Base-by-base conservation (phyloP, 1,140 invertebrate genomes). In the Rhyzopertha dominica region DNA sequence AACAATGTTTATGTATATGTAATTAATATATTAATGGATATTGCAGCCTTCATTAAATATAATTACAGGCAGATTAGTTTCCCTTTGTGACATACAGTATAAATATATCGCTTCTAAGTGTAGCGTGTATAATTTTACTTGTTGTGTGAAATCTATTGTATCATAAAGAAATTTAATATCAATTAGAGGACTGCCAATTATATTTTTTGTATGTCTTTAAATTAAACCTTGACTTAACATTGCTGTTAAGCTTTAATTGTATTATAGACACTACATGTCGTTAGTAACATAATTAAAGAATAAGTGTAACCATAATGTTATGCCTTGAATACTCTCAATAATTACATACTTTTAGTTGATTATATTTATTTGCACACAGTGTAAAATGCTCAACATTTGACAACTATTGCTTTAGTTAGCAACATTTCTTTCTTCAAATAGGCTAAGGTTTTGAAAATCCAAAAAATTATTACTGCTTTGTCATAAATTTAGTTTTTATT, bases 181-280 rank as follows among this genome's bases (percentile, higher is more conserved):
- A 55, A 55, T 43, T 46, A 51, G 45, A 49, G 45, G 52, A 52
- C 48, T 51, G 45, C 50, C 53, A 55, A n/a, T n/a, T n/a, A n/a
- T n/a, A n/a, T n/a, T n/a, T n/a, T n/a, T n/a, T n/a, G n/a, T n/a
- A n/a, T n/a, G n/a, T n/a, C 49, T 52, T 39, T 42, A 35, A 43
- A 36, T 37, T 22, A 37, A 38, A 44, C 31, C 32, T 44, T 45
- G 41, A 31, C 44, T 52, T 51, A 44, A 41, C 46, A 34, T 54
- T 55, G 53, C 53, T 55, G 53, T 55, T 48, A 42, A 55, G 53
- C 53, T 55, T 55, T 55, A 55, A 55, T 40, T 55, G 53, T 55
- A 55, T 52, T 43, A 55, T 55, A 51, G 48, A 44, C 29, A 38
- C 9, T 12, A 18, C 4, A 32, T 16, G n/a, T n/a, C n/a, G n/a